Percentiles rank a stretch among this genome's conserved stretches.
These are phyloP conservation scores for Megalurothrips usitatus DNA, from an alignment of 2,888 invertebrate genomes.

Conservation along the genomic window DNA sequence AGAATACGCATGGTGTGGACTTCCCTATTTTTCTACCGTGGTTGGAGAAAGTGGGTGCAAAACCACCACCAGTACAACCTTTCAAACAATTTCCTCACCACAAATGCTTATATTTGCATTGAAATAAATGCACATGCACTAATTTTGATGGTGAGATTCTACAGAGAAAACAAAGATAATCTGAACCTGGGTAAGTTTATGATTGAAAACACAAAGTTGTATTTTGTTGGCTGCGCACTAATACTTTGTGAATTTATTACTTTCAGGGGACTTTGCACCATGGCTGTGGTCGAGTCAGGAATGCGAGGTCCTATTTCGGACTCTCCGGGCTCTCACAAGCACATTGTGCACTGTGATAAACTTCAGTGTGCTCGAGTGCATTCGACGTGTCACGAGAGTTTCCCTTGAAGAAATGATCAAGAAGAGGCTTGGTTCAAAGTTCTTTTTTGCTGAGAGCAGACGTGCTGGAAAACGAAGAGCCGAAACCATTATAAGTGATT, in stretches of 20 bases:
- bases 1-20: background rate
- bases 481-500: no score
- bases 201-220: background rate
- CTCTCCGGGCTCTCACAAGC: no score
- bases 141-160: background rate
- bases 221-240: background rate
- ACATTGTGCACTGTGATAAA: no score
- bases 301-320: no score
- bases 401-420: background rate
- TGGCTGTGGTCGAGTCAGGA: background rate
- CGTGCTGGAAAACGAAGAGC: background rate
- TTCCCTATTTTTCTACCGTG: background rate
- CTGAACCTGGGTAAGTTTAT: background rate
- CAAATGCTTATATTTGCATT: background rate
- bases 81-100: background rate
- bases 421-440: background rate
- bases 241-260: background rate
- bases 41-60: background rate
- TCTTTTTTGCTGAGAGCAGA: background rate
- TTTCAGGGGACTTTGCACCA: background rate
- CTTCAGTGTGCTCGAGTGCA: background rate
- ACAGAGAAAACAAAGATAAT: background rate
- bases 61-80: background rate
- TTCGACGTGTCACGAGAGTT: background rate
- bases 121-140: no score